A percentile compares a stretch with the other conserved stretches of the same genome.
phyloP scores from a whole-genome alignment of 2,113 vertebrate genomes.

The Arothron firmamentum region DNA sequence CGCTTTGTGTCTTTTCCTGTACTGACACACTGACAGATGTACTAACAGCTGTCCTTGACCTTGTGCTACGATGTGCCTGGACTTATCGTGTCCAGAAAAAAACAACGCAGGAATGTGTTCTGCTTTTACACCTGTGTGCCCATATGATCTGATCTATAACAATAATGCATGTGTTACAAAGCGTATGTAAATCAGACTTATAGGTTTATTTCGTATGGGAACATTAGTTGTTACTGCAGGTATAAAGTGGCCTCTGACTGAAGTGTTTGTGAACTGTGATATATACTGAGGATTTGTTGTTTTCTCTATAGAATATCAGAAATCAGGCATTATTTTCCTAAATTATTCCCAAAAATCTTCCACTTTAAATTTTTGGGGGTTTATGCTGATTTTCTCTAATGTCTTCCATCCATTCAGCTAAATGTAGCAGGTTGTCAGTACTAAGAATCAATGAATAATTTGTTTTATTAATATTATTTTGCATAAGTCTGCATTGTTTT shows the following conservation, averaged over 20 bases:
- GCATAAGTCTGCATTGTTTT: too few relatives aligned
- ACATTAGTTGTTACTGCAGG: not conserved
- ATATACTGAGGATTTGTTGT: too few relatives aligned
- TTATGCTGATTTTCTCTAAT: not conserved
- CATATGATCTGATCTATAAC: not conserved
- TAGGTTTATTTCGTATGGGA: conserved; percentile 6
- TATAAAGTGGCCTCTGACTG: too few relatives aligned
- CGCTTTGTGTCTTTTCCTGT: not conserved
- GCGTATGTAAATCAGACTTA: conserved; percentile 3
- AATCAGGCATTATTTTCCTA: too few relatives aligned
- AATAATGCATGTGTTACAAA: not conserved
- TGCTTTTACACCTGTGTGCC: conserved; percentile 14
- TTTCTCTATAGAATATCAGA: too few relatives aligned
- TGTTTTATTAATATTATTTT: too few relatives aligned
- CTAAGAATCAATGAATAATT: not conserved
- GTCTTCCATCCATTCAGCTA: conserved; percentile 37
- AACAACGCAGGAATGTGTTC: conserved; percentile 5
- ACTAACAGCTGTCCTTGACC: conserved; percentile 17
- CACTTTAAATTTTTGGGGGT: not conserved
- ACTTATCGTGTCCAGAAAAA: conserved; percentile 9
- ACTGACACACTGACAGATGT: conserved; percentile 15
- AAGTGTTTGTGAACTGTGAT: too few relatives aligned
- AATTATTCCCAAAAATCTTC: not conserved
- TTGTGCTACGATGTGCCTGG: conserved; percentile 43
- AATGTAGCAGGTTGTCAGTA: conserved; percentile 31